phyloP scores from a whole-genome alignment of 2,113 vertebrate species.

The Megaleporinus macrocephalus region DNA sequence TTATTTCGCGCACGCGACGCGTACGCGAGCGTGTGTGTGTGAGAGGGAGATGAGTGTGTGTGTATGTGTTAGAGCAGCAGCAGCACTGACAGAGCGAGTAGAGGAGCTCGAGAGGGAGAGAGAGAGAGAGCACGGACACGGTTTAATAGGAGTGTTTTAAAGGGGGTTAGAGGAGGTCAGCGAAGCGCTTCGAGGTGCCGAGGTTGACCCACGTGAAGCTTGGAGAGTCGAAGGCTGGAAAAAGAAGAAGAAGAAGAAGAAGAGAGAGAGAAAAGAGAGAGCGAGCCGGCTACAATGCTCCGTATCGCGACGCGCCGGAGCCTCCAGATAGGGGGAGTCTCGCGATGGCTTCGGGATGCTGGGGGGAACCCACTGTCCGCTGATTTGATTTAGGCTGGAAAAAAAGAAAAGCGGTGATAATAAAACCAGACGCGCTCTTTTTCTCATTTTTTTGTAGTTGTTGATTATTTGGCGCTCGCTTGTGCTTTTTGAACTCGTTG shows the following conservation, averaged over 20 bases:
- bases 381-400: background rate
- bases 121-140: slow-evolving; percentile 75
- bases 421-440: background rate
- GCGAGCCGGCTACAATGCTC: background rate
- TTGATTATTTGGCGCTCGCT: background rate
- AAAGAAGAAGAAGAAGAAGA: background rate
- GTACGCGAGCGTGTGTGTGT: background rate
- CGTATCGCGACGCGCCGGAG: background rate
- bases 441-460: background rate
- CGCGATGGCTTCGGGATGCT: background rate
- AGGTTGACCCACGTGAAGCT: slow-evolving; percentile 57
- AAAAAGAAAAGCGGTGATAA: background rate
- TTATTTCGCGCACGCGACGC: background rate
- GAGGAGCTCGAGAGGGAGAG: slow-evolving; percentile 69
- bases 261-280: background rate
- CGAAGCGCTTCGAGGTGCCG: slow-evolving; percentile 83
- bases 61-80: slow-evolving; percentile 42
- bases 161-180: slow-evolving; percentile 92
- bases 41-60: slow-evolving; percentile 17
- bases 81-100: slow-evolving; percentile 77
- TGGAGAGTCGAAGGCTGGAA: background rate
- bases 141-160: slow-evolving; percentile 86
- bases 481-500: background rate
- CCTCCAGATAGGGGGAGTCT: background rate
- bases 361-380: background rate